These are phyloP conservation scores for Poicephalus meyeri DNA, from an alignment of 2,113 vertebrate genomes.

Conservation along the genomic window DNA sequence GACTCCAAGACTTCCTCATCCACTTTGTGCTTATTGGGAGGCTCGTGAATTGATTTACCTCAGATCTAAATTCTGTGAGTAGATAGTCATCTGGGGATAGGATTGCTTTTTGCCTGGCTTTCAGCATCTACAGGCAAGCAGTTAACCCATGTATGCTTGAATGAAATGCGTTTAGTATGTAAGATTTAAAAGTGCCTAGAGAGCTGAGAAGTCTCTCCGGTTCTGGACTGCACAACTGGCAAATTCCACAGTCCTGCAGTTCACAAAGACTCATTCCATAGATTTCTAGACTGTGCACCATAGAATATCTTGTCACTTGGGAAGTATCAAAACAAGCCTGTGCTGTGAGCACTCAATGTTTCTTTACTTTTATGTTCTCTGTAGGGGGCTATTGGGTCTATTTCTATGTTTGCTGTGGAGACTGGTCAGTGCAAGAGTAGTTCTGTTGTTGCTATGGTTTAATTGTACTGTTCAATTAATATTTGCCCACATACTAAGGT, in stretches of 20 bases:
- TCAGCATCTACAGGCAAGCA: neutral
- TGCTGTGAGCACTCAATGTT: neutral
- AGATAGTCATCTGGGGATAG: neutral
- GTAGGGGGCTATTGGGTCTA: neutral
- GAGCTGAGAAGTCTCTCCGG: neutral
- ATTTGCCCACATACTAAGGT: neutral
- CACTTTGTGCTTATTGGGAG: neutral
- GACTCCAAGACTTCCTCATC: neutral
- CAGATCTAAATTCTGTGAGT: neutral
- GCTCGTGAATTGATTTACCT: neutral
- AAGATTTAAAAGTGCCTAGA: neutral
- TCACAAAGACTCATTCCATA: neutral
- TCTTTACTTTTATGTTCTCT: neutral
- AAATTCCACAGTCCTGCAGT: neutral
- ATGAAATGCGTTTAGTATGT: neutral
- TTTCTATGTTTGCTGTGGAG: neutral
- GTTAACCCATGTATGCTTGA: fast-evolving
- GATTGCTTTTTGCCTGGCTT: neutral
- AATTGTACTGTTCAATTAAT: neutral
- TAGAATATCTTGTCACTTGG: neutral
- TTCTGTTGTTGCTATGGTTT: neutral
- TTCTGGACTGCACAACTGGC: neutral
- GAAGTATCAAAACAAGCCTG: neutral
- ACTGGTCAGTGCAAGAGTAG: neutral
- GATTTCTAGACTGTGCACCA: neutral